Evolutionary conservation across 1,140 invertebrate genomes (phyloP), one percentile per base, ranked within the genome.

Genomic region (Lucilia sericata): DNA sequence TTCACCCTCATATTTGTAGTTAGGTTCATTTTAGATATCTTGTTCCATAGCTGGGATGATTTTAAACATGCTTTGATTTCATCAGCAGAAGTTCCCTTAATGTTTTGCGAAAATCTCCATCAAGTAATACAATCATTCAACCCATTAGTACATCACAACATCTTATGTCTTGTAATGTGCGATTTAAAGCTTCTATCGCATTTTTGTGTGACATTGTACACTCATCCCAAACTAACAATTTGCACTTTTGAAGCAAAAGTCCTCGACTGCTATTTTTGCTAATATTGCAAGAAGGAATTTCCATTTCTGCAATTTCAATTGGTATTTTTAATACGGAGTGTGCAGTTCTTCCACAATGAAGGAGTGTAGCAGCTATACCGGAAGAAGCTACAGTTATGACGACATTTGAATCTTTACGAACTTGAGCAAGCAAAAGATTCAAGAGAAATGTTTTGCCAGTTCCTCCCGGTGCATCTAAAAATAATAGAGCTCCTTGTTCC

Each of bases 101-200:
- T 17, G 88, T 92, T 87, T 93, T 91, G 81, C 91, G 83, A 86
- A 93, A 93, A 88, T 93, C 91, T 51, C 92, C 92, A 85, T 89
- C 86, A 19, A 92, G 86, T 81, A 92, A 82, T 86, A 93, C 84
- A 47, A 91, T 86, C 74, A 86, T 84, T 30, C 83, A 87, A 83
- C 91, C 91, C 86, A 86, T 90, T 83, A 84, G 83, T 60, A 75
- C 70, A 70, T 74, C 12, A 83, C 88, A 86, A 34, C 85, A 82
- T 17, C 86, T 86, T 13, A 91, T 82, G 89, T 92, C 88, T 89
- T 89, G 76, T 42, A 91, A 85, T 47, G 87, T 88, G 85, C 88
- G 84, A 85, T 92, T 84, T 17, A 92, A 86, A 76, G 88, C 88
- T 86, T 91, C 89, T n/a, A 90, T 34, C 42, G 85, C 81, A 84